phyloP scores from a whole-genome alignment of 2,888 invertebrate genomes.

The Oscheius sp. region DNA sequence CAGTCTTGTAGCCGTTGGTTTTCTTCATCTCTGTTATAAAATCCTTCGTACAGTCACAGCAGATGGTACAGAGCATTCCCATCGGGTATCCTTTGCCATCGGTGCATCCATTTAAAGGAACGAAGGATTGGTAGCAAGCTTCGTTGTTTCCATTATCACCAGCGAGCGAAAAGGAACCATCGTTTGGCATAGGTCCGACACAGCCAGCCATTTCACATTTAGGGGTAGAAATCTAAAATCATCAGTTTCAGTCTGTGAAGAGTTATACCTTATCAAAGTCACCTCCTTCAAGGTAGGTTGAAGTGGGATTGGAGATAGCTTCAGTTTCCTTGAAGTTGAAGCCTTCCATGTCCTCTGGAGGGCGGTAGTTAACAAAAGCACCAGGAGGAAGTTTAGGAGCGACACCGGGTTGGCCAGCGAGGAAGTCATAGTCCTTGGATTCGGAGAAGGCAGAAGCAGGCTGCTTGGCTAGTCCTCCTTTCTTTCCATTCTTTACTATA shows the following conservation, averaged over 20 bases:
- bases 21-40: conserved; percentile 61
- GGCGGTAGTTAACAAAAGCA: conserved; percentile 7
- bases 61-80: conserved; percentile 66
- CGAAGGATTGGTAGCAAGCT: conserved; percentile 63
- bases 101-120: conserved; percentile 61
- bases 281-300: conserved; percentile 59
- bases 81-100: conserved; percentile 62
- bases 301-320: conserved; percentile 62
- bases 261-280: conserved; percentile 56
- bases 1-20: conserved; percentile 49
- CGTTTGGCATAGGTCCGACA: conserved; percentile 63
- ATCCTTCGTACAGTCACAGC: conserved; percentile 62
- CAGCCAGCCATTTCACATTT: conserved; percentile 63
- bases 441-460: conserved; percentile 12
- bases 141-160: conserved; percentile 30
- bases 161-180: conserved; percentile 52
- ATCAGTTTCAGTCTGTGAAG: neutral
- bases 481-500: conserved; percentile 32
- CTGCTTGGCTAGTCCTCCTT: neutral
- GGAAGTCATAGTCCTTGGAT: conserved; percentile 26
- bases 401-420: conserved; percentile 24
- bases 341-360: neutral
- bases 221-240: conserved; percentile 49
- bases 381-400: conserved; percentile 15
- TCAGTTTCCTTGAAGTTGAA: conserved; percentile 35